These are phyloP conservation scores for Ariopsis seemanni DNA, from an alignment of 2,113 vertebrate genomes.

Conservation along the genomic window DNA sequence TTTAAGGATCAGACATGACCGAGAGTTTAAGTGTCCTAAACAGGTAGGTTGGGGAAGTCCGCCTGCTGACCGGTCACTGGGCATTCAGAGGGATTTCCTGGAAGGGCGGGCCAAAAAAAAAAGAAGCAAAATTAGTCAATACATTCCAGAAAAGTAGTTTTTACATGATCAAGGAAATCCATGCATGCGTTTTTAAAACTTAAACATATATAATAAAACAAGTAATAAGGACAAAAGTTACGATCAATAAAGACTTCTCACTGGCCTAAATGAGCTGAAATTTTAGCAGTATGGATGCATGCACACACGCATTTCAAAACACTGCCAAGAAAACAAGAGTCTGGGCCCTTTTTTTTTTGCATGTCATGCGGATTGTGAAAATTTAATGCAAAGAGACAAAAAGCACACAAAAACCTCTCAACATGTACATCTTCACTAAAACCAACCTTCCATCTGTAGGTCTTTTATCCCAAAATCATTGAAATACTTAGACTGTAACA, in stretches of 20 bases:
- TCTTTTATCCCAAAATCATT: conserved; percentile 70
- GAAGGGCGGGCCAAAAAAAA: not conserved
- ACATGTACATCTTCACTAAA: conserved; percentile 43
- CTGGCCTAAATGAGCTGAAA: not conserved
- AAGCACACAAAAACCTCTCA: conserved; percentile 46
- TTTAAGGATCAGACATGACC: not conserved
- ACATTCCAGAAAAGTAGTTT: not conserved
- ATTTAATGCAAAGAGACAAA: conserved; percentile 7
- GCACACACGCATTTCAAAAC: not conserved
- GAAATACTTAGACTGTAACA: conserved; percentile 72
- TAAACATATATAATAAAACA: not conserved
- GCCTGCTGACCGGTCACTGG: conserved; percentile 54
- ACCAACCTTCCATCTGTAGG: conserved; percentile 71
- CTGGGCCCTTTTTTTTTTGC: not conserved
- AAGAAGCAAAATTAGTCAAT: not conserved
- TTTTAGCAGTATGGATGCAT: not conserved
- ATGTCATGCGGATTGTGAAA: not conserved
- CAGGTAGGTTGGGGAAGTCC: not conserved
- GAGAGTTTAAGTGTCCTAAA: not conserved
- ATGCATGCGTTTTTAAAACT: not conserved
- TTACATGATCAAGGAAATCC: not conserved
- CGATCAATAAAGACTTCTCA: not conserved
- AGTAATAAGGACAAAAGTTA: not conserved
- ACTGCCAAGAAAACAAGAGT: not conserved
- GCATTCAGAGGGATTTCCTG: conserved; percentile 72